Conservation (phyloP, 2,888 invertebrate genomes). For the Tiliacea aurago region DNA sequence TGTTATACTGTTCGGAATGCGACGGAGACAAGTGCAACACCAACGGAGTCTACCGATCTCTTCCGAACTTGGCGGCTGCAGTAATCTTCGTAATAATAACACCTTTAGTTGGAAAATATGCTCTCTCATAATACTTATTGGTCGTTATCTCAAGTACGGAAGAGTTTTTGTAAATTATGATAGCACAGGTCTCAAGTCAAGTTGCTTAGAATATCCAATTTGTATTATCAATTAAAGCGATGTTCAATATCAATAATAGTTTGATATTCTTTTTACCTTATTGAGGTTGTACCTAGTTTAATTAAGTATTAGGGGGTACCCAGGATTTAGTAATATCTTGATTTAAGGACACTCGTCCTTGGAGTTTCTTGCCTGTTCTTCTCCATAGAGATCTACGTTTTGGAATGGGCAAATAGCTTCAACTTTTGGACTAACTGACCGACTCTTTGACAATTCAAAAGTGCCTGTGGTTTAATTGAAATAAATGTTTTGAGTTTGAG, state of each 20-base stretch:
- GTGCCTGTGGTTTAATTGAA: no score
- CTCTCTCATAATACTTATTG: slow-evolving; percentile 66
- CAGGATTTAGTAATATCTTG: no score
- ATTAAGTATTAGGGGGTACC: not conserved
- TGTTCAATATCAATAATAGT: not conserved
- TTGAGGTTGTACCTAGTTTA: not conserved
- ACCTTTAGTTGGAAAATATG: slow-evolving; percentile 78
- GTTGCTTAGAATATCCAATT: slow-evolving; percentile 18
- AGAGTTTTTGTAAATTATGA: slow-evolving; percentile 14
- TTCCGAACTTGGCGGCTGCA: slow-evolving; percentile 72
- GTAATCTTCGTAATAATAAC: slow-evolving; percentile 74
- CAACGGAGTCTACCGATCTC: slow-evolving; percentile 72
- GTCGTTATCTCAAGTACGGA: not conserved
- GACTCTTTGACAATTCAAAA: no score
- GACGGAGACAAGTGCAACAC: slow-evolving; percentile 79
- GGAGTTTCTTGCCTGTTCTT: no score
- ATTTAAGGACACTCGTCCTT: no score
- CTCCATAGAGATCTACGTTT: no score
- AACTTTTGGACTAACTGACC: no score
- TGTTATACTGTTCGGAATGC: slow-evolving; percentile 79
- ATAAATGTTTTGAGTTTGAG: no score
- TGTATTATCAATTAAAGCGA: slow-evolving; percentile 34
- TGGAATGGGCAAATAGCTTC: no score
- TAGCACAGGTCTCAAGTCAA: slow-evolving; percentile 19
- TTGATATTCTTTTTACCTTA: not conserved